These are phyloP conservation scores for Lathamus discolor DNA, from an alignment of 2,113 vertebrate species.

Conservation along the genomic window DNA sequence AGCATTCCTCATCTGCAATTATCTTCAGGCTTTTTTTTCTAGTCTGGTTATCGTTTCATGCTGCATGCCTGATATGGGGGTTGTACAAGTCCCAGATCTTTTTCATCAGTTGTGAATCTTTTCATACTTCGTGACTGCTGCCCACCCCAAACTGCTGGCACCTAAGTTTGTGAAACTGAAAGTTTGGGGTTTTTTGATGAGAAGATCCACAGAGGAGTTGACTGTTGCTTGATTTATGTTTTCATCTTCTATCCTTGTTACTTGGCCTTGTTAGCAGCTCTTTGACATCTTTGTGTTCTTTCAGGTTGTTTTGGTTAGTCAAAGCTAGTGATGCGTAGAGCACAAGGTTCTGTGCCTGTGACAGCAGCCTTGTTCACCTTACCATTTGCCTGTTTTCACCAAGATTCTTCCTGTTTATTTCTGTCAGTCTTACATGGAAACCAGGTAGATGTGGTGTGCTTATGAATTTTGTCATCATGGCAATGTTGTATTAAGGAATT, in stretches of 20 bases:
- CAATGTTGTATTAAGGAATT: background rate
- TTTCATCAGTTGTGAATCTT: background rate
- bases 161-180: background rate
- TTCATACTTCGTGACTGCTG: background rate
- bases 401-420: background rate
- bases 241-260: background rate
- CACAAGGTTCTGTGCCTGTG: background rate
- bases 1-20: conserved; percentile 18
- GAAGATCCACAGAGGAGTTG: background rate
- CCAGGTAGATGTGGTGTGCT: background rate
- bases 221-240: background rate
- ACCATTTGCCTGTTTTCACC: background rate
- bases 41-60: background rate
- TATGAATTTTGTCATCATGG: background rate
- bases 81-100: background rate
- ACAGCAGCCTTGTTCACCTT: background rate
- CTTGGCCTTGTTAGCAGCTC: background rate
- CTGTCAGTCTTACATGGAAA: background rate
- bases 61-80: background rate
- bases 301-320: background rate
- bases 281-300: background rate
- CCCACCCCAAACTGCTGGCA: background rate
- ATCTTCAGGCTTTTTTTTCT: background rate
- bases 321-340: background rate
- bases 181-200: background rate